These are phyloP conservation scores for Hydrozoanthus tunicans DNA, from an alignment of 64 coral and sea anemone species.

Conservation along the genomic window DNA sequence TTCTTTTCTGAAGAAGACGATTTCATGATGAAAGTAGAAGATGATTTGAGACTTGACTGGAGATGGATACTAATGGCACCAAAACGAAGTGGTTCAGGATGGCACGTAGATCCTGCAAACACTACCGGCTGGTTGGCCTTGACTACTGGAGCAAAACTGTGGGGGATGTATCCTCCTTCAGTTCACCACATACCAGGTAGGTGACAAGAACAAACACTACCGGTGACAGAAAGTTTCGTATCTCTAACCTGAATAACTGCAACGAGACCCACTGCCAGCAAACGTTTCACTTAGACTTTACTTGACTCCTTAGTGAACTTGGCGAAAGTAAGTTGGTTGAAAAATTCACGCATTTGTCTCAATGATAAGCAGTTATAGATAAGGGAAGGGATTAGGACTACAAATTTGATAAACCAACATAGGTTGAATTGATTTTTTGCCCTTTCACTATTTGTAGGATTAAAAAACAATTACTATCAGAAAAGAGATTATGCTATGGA, in stretches of 20 bases:
- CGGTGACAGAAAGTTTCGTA: not conserved
- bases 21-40: constrained; percentile 66
- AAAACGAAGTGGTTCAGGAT: constrained; percentile 77
- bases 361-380: too few species aligned
- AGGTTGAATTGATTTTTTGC: not conserved
- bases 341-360: too few species aligned
- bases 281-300: too few species aligned
- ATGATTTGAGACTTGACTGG: constrained; percentile 88
- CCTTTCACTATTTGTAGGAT: constrained; percentile 22
- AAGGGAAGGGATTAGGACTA: too few species aligned
- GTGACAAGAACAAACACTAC: constrained; percentile 54
- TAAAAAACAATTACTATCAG: constrained; percentile 85
- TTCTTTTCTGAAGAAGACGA: constrained; percentile 79
- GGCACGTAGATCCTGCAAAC: constrained; percentile 87
- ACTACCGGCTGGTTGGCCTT: constrained; percentile 86
- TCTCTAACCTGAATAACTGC: too few species aligned
- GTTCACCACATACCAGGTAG: constrained; percentile 72
- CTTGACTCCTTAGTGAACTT: too few species aligned
- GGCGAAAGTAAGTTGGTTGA: too few species aligned
- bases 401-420: too few species aligned
- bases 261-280: too few species aligned
- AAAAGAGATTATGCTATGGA: constrained; percentile 92
- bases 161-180: constrained; percentile 79
- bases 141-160: constrained; percentile 67
- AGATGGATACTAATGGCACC: constrained; percentile 90